Conservation (phyloP, 2,888 invertebrate species). For the Dermolepida albohirtum region DNA sequence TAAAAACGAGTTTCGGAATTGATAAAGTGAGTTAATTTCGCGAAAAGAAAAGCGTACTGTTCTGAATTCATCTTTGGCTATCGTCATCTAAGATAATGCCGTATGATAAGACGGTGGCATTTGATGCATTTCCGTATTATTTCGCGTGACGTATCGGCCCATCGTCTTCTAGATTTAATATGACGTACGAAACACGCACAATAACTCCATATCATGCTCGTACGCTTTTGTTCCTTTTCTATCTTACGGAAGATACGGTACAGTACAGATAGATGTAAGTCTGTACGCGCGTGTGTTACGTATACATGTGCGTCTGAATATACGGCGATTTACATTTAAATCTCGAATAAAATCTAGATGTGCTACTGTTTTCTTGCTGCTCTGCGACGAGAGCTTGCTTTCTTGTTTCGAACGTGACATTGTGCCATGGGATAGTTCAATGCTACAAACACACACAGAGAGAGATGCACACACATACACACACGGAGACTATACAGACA, state of each 20-base stretch:
- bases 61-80: too few relatives aligned
- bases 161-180: conserved; percentile 9
- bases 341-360: conserved; percentile 30
- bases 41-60: too few relatives aligned
- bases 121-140: too few relatives aligned
- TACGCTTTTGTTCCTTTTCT: not conserved
- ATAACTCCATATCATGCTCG: not conserved
- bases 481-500: not conserved
- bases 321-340: conserved; percentile 28
- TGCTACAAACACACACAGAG: not conserved
- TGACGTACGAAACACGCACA: conserved; percentile 7
- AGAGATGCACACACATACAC: not conserved
- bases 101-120: too few relatives aligned
- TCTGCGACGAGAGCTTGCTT: conserved; percentile 16
- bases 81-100: too few relatives aligned
- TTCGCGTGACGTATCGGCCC: not conserved
- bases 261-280: not conserved
- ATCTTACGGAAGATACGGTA: not conserved
- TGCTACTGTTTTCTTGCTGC: conserved; percentile 26
- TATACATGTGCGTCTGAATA: conserved; percentile 6
- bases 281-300: not conserved
- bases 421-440: conserved; percentile 15
- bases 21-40: too few relatives aligned
- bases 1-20: too few relatives aligned
- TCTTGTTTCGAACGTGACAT: conserved; percentile 9